These are phyloP conservation scores for Neelides sp. DNA, from an alignment of 1,140 invertebrate species.

Conservation along the genomic window DNA sequence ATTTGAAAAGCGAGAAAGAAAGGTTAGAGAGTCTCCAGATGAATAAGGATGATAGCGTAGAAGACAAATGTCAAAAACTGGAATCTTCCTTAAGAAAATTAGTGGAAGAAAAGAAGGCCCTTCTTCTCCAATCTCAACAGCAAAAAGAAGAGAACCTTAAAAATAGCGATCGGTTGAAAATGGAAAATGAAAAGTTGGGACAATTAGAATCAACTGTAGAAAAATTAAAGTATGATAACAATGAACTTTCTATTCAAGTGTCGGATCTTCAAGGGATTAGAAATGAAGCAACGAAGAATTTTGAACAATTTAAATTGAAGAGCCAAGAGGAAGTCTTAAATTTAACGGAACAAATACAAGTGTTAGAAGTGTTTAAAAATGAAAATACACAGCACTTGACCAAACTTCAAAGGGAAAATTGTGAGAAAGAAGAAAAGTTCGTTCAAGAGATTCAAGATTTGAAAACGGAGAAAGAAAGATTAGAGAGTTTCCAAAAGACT, in stretches of 20 bases:
- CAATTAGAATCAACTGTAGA: background rate
- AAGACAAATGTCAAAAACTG: background rate
- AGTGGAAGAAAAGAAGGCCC: background rate
- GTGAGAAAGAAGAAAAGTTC: background rate
- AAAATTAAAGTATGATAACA: background rate
- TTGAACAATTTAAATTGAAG: background rate
- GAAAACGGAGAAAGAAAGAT: background rate
- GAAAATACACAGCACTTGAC: background rate
- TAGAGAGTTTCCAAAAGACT: background rate
- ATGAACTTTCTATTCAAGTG: too few relatives aligned
- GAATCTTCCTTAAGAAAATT: background rate
- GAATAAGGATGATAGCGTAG: background rate
- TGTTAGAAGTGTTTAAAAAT: background rate
- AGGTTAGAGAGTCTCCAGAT: background rate
- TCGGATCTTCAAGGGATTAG: too few relatives aligned
- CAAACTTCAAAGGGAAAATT: background rate
- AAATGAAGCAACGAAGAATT: too few relatives aligned
- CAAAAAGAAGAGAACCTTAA: background rate
- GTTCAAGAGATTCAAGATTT: slow-evolving; percentile 1
- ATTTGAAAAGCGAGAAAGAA: background rate
- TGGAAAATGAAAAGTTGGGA: background rate
- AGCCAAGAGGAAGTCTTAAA: background rate
- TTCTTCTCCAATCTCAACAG: background rate
- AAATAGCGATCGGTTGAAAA: background rate
- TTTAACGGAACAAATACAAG: background rate